Evolutionary conservation across 2,113 vertebrate species (phyloP), one percentile per base, ranked within the genome.

Genomic region (Sigmodon hispidus): DNA sequence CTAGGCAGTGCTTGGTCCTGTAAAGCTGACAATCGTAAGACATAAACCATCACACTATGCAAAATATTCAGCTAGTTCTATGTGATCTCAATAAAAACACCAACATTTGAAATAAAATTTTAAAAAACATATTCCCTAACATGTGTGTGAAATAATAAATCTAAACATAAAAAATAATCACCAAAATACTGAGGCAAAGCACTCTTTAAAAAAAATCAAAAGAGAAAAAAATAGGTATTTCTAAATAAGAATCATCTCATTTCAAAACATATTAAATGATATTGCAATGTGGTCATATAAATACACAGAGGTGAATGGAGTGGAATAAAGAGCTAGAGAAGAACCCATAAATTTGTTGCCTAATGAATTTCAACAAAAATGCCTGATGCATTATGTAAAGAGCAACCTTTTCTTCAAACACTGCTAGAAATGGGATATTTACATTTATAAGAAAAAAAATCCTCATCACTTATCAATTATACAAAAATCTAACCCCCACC

Each of bases 261-360:
- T 77, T 77, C 4, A 63, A 86, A 89, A 16, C 10, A 77, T 34
- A 69, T 22, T 40, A 72, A 72, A 40, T 1, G n/a, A 22, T 72
- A 72, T 72, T 70, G 69, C 17, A n/a, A 40, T 21, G 69, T 40
- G n/a, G 36, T 70, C 36, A 70, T 70, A 61, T 29, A 61, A 7
- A 61, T 21, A 61, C 55, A 77, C 57, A 65, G 15, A 63, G 43
- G 50, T 15, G 34, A 52, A 7, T 40, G 45, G 0, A 55, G 2
- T 26, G 67, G 13, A n/a, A 55, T 40, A 19, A 34, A 65, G 13
- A 63, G 3, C 29, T 1, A 48, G 22, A 15, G 24, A 45, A 19
- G 7, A n/a, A 63, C 24, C 73, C 43, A 50, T 26, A 8, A 2
- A 63, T n/a, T 26, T 24, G 1, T 0, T n/a, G 3, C 7, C 2